A percentile compares a stretch with the other conserved stretches of the same genome.
These are phyloP conservation scores for Cyanocitta stelleri DNA, from an alignment of 2,113 vertebrate species.

Conservation along the genomic window DNA sequence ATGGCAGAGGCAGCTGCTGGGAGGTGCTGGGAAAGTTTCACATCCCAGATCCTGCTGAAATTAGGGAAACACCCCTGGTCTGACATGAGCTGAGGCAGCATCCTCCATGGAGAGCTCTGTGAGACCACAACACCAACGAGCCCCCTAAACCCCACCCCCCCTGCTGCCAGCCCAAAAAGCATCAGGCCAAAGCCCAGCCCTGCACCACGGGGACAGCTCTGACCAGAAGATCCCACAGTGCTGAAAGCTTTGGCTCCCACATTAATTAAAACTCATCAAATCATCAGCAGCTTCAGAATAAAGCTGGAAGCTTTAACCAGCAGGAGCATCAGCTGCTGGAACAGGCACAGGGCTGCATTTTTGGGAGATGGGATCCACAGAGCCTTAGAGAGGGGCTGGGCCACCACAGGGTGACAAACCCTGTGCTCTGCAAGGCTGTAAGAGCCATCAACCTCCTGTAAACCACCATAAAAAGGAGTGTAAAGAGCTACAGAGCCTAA, in stretches of 20 bases:
- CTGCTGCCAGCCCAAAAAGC: neutral
- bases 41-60: neutral
- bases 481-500: neutral
- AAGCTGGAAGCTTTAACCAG: neutral
- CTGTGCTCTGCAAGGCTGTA: fast-evolving
- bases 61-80: neutral
- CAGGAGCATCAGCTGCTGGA: neutral
- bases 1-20: neutral
- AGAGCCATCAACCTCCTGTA: neutral
- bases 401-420: neutral
- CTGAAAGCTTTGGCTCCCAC: neutral
- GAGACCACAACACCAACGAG: neutral
- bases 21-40: neutral
- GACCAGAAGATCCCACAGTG: neutral
- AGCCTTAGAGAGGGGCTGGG: neutral
- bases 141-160: neutral
- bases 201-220: neutral
- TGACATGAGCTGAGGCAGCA: fast-evolving
- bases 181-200: neutral
- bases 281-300: neutral
- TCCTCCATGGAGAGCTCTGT: neutral
- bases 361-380: neutral
- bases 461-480: neutral
- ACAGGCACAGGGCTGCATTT: neutral
- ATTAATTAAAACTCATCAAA: neutral